Conservation (phyloP, 2,888 invertebrate genomes). For the Papilio protenor region DNA sequence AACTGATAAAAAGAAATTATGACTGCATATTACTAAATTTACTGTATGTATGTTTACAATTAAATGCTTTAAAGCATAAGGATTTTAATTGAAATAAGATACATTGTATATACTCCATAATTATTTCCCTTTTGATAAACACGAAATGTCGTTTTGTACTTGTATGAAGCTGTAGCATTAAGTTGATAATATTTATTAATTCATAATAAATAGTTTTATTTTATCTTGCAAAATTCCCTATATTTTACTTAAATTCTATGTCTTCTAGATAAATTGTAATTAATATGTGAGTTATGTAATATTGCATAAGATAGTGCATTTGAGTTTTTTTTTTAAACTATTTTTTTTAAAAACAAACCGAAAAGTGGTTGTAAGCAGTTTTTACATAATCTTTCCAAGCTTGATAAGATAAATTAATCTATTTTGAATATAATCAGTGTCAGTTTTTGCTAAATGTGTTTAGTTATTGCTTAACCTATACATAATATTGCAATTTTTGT, state of each 20-base stretch:
- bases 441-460: slow-evolving; percentile 43
- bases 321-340: not conserved
- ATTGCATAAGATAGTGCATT: not conserved
- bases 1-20: no score
- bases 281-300: not conserved
- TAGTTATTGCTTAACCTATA: slow-evolving; percentile 30
- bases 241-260: no score
- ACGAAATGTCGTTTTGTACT: not conserved
- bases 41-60: no score
- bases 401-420: slow-evolving; percentile 41
- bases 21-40: no score
- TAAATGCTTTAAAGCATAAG: no score
- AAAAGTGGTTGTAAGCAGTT: not conserved
- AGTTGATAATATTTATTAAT: not conserved
- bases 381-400: slow-evolving; percentile 29
- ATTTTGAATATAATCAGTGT: slow-evolving; percentile 21
- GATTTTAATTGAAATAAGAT: no score
- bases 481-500: slow-evolving; percentile 43
- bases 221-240: not conserved
- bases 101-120: not conserved
- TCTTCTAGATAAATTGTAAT: not conserved
- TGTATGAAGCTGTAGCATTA: not conserved
- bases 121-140: not conserved
- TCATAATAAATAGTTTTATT: not conserved
- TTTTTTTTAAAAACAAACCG: not conserved